Evolutionary conservation across 2,113 vertebrate species (phyloP).

Genomic region (Sebastes fasciatus): DNA sequence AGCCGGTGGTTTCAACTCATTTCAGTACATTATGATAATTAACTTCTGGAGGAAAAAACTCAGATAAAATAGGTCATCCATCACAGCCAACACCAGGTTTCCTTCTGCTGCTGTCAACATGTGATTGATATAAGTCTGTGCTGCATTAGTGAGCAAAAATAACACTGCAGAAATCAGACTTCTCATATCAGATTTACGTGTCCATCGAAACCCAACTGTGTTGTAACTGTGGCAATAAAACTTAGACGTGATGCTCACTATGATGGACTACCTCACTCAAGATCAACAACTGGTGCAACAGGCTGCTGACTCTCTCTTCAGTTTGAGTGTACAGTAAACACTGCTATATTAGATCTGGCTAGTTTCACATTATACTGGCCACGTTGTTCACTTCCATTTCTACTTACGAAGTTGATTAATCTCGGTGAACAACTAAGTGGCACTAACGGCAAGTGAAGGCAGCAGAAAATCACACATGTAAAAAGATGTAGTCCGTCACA

Average conservation of each 20-base stretch:
- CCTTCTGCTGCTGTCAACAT: not conserved
- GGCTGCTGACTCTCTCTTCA: not conserved
- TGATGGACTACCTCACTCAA: not conserved
- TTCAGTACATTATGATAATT: not conserved
- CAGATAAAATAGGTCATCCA: not conserved
- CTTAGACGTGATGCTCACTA: not conserved
- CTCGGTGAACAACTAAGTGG: not conserved
- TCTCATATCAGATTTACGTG: not conserved
- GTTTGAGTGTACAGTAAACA: not conserved
- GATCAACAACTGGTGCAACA: not conserved
- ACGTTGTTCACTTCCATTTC: not conserved
- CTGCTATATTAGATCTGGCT: not conserved
- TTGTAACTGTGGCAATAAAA: not conserved
- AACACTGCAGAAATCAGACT: not conserved
- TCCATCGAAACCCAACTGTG: not conserved
- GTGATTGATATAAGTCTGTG: slow-evolving; percentile 1
- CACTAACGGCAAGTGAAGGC: not conserved
- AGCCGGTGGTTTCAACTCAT: not conserved
- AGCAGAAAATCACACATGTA: not conserved
- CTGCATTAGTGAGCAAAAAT: not conserved
- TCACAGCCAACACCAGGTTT: not conserved
- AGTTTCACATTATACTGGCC: not conserved
- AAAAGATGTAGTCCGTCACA: not conserved
- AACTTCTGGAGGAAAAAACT: not conserved
- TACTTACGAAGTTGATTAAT: not conserved